phyloP scores from a whole-genome alignment of 2,113 vertebrate species.

The Psittacula cyanocephala region DNA sequence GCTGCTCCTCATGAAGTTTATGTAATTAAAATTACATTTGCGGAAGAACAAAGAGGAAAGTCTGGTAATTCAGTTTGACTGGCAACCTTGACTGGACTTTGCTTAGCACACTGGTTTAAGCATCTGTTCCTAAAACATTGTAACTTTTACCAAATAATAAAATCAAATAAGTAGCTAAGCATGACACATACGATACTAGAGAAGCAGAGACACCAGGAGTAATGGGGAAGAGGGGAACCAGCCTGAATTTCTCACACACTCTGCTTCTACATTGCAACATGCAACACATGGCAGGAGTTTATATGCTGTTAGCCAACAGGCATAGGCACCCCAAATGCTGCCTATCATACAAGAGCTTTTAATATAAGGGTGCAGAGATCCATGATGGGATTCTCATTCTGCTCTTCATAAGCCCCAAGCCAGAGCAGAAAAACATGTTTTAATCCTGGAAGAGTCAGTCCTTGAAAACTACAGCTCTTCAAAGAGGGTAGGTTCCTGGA shows the following conservation, averaged over 20 bases:
- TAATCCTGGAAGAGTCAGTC: background rate
- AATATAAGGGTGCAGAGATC: background rate
- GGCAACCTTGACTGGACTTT: background rate
- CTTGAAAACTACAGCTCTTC: background rate
- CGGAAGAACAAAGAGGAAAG: background rate
- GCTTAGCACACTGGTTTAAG: background rate
- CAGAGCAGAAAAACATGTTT: background rate
- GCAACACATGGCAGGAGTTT: background rate
- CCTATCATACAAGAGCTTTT: background rate
- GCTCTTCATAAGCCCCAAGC: background rate
- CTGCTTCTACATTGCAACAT: background rate
- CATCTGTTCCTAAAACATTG: background rate
- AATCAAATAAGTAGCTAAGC: background rate
- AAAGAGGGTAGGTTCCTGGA: background rate
- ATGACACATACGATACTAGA: background rate
- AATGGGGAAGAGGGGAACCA: background rate
- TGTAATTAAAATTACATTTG: constrained; percentile 13
- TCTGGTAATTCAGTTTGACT: background rate
- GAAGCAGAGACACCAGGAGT: background rate
- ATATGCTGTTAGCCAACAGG: background rate
- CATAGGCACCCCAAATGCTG: background rate
- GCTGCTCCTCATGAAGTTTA: background rate
- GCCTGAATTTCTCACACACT: background rate
- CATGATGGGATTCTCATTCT: background rate
- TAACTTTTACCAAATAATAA: background rate